A percentile compares a stretch with the other conserved stretches of the same genome.
Evolutionary conservation across 2,113 vertebrate species (phyloP).

Genomic region (Megaleporinus macrocephalus): DNA sequence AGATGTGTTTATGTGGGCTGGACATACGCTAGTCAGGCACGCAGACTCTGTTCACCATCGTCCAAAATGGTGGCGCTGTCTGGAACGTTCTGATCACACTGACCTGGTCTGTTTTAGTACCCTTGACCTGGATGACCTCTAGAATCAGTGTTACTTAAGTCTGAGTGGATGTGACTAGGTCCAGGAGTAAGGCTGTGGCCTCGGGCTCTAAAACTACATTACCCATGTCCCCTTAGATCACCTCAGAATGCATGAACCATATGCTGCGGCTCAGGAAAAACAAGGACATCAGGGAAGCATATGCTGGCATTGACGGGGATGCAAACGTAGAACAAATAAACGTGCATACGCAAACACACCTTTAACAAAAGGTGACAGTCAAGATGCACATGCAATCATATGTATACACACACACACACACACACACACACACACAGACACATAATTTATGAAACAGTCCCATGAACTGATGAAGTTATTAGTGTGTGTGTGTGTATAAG

Average conservation of each 20-base stretch:
- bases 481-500: no score
- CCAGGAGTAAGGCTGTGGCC: conserved; percentile 41
- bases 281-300: conserved; percentile 26
- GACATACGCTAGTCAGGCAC: conserved; percentile 42
- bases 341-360: conserved; percentile 19
- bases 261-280: conserved; percentile 48
- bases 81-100: conserved; percentile 28
- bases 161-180: conserved; percentile 4
- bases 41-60: conserved; percentile 14
- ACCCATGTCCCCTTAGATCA: conserved; percentile 67
- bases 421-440: no score
- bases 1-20: conserved; percentile 39
- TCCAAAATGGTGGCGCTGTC: conserved; percentile 48
- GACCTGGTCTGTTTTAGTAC: conserved; percentile 34
- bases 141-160: conserved; percentile 30
- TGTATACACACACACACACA: no score
- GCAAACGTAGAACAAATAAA: background rate
- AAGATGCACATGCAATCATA: background rate
- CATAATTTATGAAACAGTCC: no score
- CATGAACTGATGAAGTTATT: no score
- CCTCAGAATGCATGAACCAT: conserved; percentile 61
- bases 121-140: conserved; percentile 46
- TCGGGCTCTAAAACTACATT: conserved; percentile 47
- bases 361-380: background rate
- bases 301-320: background rate